Evolutionary conservation across 30 jellyfish, hydroid and myxozoan genomes (phyloP).

Genomic region (Turritopsis dohrnii): DNA sequence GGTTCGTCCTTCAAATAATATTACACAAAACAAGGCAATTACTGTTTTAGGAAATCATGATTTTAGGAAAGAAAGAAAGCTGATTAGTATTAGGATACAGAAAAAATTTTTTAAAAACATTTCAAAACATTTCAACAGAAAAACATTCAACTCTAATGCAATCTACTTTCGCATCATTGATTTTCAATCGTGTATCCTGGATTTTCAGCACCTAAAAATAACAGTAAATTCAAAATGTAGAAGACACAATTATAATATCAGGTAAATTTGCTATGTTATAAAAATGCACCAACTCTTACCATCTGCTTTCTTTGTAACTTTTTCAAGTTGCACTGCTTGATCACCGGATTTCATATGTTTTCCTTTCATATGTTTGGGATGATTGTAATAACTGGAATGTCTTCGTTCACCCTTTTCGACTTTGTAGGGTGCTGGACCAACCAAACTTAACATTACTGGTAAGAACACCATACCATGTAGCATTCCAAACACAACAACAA

Average conservation of each 20-base stretch:
- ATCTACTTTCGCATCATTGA: no score
- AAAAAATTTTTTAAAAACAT: no score
- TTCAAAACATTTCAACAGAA: no score
- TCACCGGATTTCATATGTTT: not conserved
- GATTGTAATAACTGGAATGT: not conserved
- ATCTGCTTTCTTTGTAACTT: not conserved
- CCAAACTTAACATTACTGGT: constrained; percentile 35
- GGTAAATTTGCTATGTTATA: no score
- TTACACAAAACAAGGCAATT: no score
- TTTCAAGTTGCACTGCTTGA: not conserved
- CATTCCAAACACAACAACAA: constrained; percentile 45
- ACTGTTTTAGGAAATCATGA: no score
- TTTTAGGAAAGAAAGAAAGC: no score
- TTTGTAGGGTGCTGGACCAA: constrained; percentile 45
- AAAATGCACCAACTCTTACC: not conserved
- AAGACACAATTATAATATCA: not conserved
- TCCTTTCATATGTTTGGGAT: not conserved
- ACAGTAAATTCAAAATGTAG: not conserved
- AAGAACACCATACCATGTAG: constrained; percentile 44
- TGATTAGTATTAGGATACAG: no score
- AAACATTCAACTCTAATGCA: no score
- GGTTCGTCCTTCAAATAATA: no score
- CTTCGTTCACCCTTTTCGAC: not conserved
- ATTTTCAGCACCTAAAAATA: not conserved
- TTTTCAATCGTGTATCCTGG: not conserved